These are phyloP conservation scores for Nudaria mundana DNA, from an alignment of 2,888 invertebrate species.

Conservation along the genomic window DNA sequence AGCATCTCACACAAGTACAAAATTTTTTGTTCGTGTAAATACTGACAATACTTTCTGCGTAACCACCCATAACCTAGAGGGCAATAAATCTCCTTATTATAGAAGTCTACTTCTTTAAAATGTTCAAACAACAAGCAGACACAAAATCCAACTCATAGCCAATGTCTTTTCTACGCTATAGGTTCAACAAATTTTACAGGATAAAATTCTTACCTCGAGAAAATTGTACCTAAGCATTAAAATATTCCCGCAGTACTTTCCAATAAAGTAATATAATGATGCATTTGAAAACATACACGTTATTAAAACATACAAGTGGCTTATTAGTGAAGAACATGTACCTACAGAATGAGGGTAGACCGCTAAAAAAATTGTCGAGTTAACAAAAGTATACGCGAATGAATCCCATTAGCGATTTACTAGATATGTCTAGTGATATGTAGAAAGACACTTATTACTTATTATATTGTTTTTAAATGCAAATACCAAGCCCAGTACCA, in stretches of 20 bases:
- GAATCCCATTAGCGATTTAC: constrained; percentile 55
- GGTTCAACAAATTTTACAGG: neutral
- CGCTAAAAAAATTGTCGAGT: constrained; percentile 53
- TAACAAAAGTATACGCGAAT: constrained; percentile 45
- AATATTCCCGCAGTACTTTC: constrained; percentile 14
- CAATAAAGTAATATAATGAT: constrained; percentile 36
- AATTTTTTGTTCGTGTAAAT: too few relatives aligned
- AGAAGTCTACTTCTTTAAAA: too few relatives aligned
- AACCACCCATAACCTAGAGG: too few relatives aligned
- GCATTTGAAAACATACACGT: constrained; percentile 31
- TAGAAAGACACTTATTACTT: constrained; percentile 36
- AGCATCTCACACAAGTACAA: too few relatives aligned
- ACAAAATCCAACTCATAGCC: too few relatives aligned
- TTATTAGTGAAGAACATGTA: constrained; percentile 63
- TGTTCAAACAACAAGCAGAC: too few relatives aligned
- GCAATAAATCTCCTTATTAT: too few relatives aligned
- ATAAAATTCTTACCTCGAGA: constrained; percentile 11
- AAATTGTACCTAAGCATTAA: constrained; percentile 20
- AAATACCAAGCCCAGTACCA: too few relatives aligned
- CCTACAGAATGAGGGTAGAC: constrained; percentile 28
- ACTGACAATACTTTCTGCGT: too few relatives aligned
- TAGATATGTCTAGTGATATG: constrained; percentile 50
- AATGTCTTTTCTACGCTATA: too few relatives aligned
- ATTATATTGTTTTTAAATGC: constrained; percentile 2
- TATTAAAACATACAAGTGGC: constrained; percentile 61